Evolutionary conservation across 1,140 invertebrate species (phyloP).

Genomic region (Listronotus oregonensis): DNA sequence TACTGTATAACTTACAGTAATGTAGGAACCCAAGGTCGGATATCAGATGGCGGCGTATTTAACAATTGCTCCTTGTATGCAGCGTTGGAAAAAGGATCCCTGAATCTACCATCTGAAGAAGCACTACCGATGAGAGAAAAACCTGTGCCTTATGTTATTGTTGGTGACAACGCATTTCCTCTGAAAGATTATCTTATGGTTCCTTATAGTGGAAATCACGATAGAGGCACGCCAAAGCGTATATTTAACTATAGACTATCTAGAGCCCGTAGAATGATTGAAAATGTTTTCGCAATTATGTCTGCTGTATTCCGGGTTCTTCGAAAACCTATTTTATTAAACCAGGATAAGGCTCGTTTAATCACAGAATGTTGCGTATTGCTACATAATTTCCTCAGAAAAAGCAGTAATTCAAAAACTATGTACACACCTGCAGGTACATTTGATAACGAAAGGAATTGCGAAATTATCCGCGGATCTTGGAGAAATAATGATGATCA

Average conservation of each 20-base stretch:
- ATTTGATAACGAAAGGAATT: not conserved
- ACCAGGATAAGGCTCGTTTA: constrained; percentile 44
- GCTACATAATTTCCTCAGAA: constrained; percentile 51
- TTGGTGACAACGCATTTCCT: constrained; percentile 61
- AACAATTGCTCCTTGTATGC: constrained; percentile 7
- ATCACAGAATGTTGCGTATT: constrained; percentile 40
- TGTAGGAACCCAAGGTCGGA: constrained; percentile 49
- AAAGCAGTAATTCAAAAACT: not conserved
- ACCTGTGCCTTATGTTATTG: constrained; percentile 41
- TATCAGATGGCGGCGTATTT: constrained; percentile 27
- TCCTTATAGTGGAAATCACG: constrained; percentile 53
- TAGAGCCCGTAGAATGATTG: constrained; percentile 53
- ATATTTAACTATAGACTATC: constrained; percentile 55
- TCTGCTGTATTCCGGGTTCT: constrained; percentile 55
- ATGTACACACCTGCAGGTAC: constrained; percentile 5
- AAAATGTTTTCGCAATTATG: constrained; percentile 60
- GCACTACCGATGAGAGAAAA: not conserved
- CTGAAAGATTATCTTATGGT: constrained; percentile 55
- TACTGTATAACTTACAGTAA: constrained; percentile 55
- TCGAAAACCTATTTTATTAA: constrained; percentile 48
- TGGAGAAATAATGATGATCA: not conserved
- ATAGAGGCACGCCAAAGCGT: constrained; percentile 42
- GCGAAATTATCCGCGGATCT: not conserved
- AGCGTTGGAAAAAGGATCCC: constrained; percentile 14
- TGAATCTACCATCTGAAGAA: not conserved